Percentiles rank a stretch among this genome's conserved stretches.
phyloP scores from a whole-genome alignment of 2,888 invertebrate genomes.

The Belgica antarctica region DNA sequence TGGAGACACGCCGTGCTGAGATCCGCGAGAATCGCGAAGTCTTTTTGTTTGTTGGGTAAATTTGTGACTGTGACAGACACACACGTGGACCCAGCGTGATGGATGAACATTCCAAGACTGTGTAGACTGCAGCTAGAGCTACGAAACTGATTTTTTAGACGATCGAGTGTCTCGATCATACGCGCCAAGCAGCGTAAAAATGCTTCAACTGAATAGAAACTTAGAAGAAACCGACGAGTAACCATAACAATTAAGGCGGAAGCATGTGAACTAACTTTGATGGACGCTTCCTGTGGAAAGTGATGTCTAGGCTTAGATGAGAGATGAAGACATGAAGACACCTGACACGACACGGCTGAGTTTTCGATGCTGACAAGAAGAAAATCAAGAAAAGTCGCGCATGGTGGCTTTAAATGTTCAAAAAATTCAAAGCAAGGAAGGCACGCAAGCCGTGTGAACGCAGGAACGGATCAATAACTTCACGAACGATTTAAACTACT shows the following conservation, averaged over 20 bases:
- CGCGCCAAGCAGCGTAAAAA: not conserved
- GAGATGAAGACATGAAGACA: not conserved
- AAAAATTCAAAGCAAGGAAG: not conserved
- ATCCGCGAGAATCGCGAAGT: not conserved
- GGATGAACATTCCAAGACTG: slow-evolving; percentile 6
- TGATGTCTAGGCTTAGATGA: not conserved
- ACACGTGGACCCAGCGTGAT: slow-evolving; percentile 26
- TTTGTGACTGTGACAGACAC: slow-evolving; percentile 13
- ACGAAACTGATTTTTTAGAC: slow-evolving; percentile 2
- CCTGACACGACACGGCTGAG: not conserved
- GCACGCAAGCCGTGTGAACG: not conserved
- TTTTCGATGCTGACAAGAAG: not conserved
- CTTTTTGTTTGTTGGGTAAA: too few relatives aligned
- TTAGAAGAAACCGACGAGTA: not conserved
- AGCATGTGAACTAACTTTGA: slow-evolving; percentile 19
- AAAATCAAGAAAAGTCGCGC: slow-evolving; percentile 5
- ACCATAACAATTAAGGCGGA: slow-evolving; percentile 9
- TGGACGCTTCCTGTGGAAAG: slow-evolving; percentile 3
- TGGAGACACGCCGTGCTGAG: not conserved
- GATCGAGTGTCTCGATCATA: not conserved
- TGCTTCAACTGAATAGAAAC: slow-evolving; percentile 19
- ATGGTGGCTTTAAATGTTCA: slow-evolving; percentile 5
- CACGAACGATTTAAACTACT: not conserved
- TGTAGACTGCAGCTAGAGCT: too few relatives aligned
- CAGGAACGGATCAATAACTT: slow-evolving; percentile 24